Base-by-base conservation (phyloP, 2,113 vertebrate genomes). In the Scophthalmus maximus region DNA sequence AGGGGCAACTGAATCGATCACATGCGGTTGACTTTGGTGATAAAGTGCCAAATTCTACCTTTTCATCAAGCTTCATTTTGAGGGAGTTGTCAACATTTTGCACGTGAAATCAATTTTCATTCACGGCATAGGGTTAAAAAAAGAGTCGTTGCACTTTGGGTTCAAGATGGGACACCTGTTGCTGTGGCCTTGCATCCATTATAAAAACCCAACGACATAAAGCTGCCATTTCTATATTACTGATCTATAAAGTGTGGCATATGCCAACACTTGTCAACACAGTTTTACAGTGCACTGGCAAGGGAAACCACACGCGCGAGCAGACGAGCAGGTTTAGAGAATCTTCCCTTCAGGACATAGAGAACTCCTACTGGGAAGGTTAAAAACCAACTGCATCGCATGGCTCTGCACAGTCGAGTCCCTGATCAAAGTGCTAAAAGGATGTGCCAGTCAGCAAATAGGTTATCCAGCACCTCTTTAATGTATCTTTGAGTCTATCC, bases 371-470 rank as follows among this genome's bases (percentile, higher is more conserved):
- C 64, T 32, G 70, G 27, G 70, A 69, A 29, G 60, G 78, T 78
- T 78, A 76, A 78, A 89, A 82, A 85, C 82, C 78, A 84, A 79
- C 73, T 27, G 52, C 82, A 63, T 81, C 76, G 81, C 78, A 81
- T 82, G 71, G 63, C 76, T 79, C 9, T 20, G 68, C 65, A 32
- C 56, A 73, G 68, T 53, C 51, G 57, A 53, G 56, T 27, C 57
- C 32, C 53, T 72, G 70, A 85, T 82, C 61, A 85, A 86, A 86
- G 81, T 46, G 66, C 76, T 85, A 53, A 80, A 84, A 83, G 72
- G 78, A 86, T 74, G 76, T 83, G 82, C 81, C 85, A 84, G 80
- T 89, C 84, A 87, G 77, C 70, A 84, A 82, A 81, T 58, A 78
- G 77, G 49, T 76, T 72, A 71, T 72, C 55, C 70, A 52, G 57